Base-by-base conservation (phyloP, 53 echinoderm and acorn worm species). In the Temnopleurus reevesii region DNA sequence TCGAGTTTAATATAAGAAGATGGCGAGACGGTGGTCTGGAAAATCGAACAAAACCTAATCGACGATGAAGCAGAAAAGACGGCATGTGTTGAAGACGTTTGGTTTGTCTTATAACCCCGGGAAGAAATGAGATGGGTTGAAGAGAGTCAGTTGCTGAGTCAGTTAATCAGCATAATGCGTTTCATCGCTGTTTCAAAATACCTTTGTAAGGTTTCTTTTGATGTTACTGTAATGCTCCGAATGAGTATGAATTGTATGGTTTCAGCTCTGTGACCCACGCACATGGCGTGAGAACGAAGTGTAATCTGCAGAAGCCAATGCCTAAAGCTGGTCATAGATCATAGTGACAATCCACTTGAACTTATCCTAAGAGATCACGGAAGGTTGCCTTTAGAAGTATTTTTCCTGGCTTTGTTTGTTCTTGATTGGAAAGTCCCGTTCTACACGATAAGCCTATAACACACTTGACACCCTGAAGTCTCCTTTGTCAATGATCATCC, bases 21-120 rank as follows among this genome's bases (percentile, higher is more conserved):
- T 21, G 41, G 41, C 71, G 71, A 4, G 71, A 66, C 41, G 21
- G 27, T 38, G 2, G 41, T 66, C 71, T 66, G 71, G 5, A n/a
- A 41, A 36, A 66, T 8, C 38, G 71, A 66, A 66, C 38, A 66
- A 66, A 66, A 66, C n/a, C 71, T 66, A 66, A 66, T 36, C 71
- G 41, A 18, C 38, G 71, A 41, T 66, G 35, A 66, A 66, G 21
- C 38, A 66, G 71, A 66, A 66, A 66, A 41, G 71, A 66, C 71
- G 71, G 21, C 71, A 66, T 66, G 41, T 66, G 71, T 38, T 66
- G 5, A 66, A 38, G 27, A n/a, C 38, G 41, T 66, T 41, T 18
- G 1, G 64, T 64, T 35, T 64, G 33, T 34, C 64, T 35, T 34
- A 17, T 13, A 0, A 34, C 64, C 12, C n/a, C n/a, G n/a, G n/a